Evolutionary conservation across 2,113 vertebrate genomes (phyloP), one percentile per base, ranked within the genome.

Genomic region (Eulacestoma nigropectus): DNA sequence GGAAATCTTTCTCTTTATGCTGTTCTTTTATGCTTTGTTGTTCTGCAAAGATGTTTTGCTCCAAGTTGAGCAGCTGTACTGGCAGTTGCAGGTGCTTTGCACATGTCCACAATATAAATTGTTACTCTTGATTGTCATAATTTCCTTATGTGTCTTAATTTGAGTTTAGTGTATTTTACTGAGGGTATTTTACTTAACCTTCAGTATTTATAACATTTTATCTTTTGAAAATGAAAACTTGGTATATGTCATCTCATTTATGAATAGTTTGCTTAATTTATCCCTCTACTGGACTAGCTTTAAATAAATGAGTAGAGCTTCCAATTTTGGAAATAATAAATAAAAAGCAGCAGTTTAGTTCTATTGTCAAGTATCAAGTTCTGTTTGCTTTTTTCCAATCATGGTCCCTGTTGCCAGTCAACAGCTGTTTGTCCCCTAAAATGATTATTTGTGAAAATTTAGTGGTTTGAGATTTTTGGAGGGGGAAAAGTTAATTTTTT

Each of bases 11-110:
- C 15, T 64, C 26, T 41, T 33, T 35, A 10, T 65, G 49, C 27
- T 64, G 29, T 62, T 90, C 16, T 72, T 32, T 65, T 55, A 30
- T 5, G 37, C 11, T 53, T 52, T 9, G 10, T 44, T 70, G 17
- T 73, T 73, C 46, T 49, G 49, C 42, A 50, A 13, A 21, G 26
- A 9, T 42, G 39, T 69, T 60, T 62, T 68, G 11, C 35, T 64
- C 13, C 6, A 19, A 49, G 53, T 16, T 49, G 13, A 73, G 35
- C 39, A 37, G 19, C 59, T 21, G 1, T 0, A 0, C 27, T 52
- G 37, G 39, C 37, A 26, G 19, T 14, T 82, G 46, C 46, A 74
- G 46, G 19, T 56, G 18, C 33, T 73, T 50, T 84, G 37, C 63
- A 33, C 10, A 1, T 42, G 13, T 56, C 30, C 8, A 44, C 9